phyloP scores from a whole-genome alignment of 2,797 vertebrate species.

The Serranus cabrilla region DNA sequence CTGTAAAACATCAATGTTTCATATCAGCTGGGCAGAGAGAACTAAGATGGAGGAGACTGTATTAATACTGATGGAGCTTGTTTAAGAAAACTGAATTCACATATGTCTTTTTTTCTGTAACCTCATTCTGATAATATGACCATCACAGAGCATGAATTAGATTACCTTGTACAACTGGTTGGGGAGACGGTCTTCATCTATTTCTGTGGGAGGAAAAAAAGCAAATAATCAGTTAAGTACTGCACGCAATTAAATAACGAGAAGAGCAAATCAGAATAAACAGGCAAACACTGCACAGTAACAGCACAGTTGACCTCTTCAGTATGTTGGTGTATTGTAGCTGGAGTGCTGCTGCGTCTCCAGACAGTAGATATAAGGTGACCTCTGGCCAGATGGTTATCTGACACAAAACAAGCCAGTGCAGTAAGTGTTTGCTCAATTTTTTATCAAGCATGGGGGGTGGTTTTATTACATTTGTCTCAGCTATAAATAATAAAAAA shows the following conservation, averaged over 20 bases:
- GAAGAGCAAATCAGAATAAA: neutral
- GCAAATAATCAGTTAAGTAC: conserved; percentile 25
- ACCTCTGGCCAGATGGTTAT: conserved; percentile 60
- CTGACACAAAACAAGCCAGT: conserved; percentile 22
- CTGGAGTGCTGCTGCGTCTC: conserved; percentile 29
- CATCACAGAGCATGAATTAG: conserved; percentile 9
- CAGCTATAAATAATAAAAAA: no score
- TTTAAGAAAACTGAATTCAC: neutral
- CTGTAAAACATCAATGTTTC: conserved; percentile 77
- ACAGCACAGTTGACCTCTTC: conserved; percentile 20
- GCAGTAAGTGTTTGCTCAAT: conserved; percentile 12
- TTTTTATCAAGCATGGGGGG: conserved; percentile 15
- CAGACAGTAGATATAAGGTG: conserved; percentile 43
- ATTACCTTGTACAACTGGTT: conserved; percentile 93
- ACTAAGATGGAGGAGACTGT: conserved; percentile 7
- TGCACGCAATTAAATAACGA: neutral
- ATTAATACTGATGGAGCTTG: neutral
- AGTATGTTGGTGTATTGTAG: neutral
- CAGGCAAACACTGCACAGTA: neutral
- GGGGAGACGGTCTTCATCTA: conserved; percentile 93
- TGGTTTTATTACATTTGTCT: no score
- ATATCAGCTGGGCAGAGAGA: conserved; percentile 21
- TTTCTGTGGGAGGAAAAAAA: conserved; percentile 79
- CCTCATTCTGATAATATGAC: conserved; percentile 2
- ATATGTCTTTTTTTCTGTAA: conserved; percentile 26